phyloP scores from a whole-genome alignment of 2,888 invertebrate species.

The Temnothorax unifasciatus region DNA sequence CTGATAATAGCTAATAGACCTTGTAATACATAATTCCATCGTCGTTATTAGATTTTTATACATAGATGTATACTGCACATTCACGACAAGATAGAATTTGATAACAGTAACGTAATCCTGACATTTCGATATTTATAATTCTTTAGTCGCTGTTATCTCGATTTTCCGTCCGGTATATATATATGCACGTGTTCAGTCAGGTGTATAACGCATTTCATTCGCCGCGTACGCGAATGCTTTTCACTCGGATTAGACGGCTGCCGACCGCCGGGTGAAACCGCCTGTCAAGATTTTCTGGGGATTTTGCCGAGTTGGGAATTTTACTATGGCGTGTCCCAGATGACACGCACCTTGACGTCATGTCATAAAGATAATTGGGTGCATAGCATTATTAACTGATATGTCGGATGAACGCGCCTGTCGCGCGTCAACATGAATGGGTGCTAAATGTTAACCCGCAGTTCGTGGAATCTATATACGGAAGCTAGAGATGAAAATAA shows the following conservation, averaged over 20 bases:
- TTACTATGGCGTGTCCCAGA: conserved; percentile 26
- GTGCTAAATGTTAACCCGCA: conserved; percentile 45
- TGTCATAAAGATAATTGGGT: conserved; percentile 54
- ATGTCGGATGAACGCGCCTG: conserved; percentile 33
- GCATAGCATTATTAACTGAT: conserved; percentile 55
- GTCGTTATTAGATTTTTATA: not conserved
- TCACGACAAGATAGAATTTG: not conserved
- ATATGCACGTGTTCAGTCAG: not conserved
- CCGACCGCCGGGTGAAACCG: conserved; percentile 24
- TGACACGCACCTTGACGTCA: conserved; percentile 48
- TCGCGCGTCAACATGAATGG: conserved; percentile 49
- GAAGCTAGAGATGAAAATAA: conserved; percentile 27
- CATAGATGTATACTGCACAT: not conserved
- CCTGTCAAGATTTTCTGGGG: conserved; percentile 53
- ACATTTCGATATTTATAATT: not conserved
- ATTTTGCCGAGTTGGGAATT: conserved; percentile 45
- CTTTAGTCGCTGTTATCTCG: not conserved
- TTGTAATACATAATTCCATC: conserved; percentile 13
- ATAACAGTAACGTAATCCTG: not conserved
- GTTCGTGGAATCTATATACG: not conserved
- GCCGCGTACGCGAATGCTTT: conserved; percentile 17
- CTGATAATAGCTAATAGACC: not conserved
- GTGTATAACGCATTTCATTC: conserved; percentile 33
- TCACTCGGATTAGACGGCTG: conserved; percentile 41
- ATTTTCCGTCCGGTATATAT: conserved; percentile 1